phyloP scores from a whole-genome alignment of 2,113 vertebrate genomes.

The Podiceps cristatus region DNA sequence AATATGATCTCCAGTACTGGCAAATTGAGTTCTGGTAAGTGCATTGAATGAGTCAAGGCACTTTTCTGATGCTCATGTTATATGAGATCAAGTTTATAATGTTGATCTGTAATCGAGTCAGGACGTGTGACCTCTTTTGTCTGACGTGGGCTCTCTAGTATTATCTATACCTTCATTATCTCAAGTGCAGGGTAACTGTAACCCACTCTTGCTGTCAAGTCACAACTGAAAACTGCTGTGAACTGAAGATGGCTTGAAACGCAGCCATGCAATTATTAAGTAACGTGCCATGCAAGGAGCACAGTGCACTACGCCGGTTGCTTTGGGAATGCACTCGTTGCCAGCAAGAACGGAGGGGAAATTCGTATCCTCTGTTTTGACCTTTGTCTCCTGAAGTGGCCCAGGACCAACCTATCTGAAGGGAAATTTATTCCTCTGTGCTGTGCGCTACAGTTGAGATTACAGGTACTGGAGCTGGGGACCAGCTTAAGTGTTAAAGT shows the following conservation, averaged over 20 bases:
- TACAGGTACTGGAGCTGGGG: background rate
- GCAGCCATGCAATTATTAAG: background rate
- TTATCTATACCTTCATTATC: slow-evolving; percentile 26
- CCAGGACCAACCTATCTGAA: background rate
- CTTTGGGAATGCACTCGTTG: background rate
- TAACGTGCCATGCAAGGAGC: slow-evolving; percentile 21
- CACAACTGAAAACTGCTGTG: background rate
- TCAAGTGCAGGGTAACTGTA: slow-evolving; percentile 1
- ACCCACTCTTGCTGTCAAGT: slow-evolving; percentile 7
- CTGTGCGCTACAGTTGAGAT: background rate
- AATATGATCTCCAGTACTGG: background rate
- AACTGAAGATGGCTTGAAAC: slow-evolving; percentile 37
- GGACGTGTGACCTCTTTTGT: background rate
- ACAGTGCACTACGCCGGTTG: background rate
- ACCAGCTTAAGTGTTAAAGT: background rate
- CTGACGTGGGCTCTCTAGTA: background rate
- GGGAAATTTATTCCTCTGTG: background rate
- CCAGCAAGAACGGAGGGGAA: background rate
- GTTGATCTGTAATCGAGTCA: background rate
- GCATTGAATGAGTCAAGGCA: background rate
- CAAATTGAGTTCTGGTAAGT: slow-evolving; percentile 10
- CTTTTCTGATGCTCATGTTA: background rate
- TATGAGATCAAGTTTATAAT: background rate
- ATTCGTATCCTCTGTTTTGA: background rate
- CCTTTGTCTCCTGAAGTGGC: background rate